These are phyloP conservation scores for Urophycis tenuis DNA, from an alignment of 2,797 vertebrate species.

Conservation along the genomic window DNA sequence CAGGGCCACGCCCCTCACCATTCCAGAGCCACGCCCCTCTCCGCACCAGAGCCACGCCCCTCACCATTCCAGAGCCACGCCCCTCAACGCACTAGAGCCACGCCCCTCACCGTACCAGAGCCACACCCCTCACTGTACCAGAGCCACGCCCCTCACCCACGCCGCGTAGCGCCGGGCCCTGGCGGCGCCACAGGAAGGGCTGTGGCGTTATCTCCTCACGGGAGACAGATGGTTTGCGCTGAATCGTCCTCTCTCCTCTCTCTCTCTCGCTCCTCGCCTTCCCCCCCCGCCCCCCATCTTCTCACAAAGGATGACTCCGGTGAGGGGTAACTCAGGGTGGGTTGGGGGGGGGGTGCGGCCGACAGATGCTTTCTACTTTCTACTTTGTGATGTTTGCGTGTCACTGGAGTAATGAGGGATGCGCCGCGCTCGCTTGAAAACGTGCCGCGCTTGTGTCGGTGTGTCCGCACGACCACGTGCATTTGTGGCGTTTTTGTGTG, in stretches of 20 bases:
- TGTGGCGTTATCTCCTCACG: slow-evolving; percentile 46
- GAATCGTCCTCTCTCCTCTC: slow-evolving; percentile 39
- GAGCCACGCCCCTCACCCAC: too few relatives aligned
- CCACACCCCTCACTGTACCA: too few relatives aligned
- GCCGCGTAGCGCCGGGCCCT: too few relatives aligned
- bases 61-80: too few relatives aligned
- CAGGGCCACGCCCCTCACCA: too few relatives aligned
- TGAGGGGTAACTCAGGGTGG: slow-evolving; percentile 39
- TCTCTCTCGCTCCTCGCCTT: slow-evolving; percentile 11
- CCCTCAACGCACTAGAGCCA: too few relatives aligned
- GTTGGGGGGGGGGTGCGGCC: slow-evolving; percentile 25
- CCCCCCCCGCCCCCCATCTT: slow-evolving; percentile 15
- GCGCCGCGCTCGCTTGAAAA: slow-evolving; percentile 54
- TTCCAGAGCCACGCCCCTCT: too few relatives aligned
- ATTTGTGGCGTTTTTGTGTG: too few relatives aligned
- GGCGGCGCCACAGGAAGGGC: slow-evolving; percentile 32
- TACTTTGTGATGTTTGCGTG: slow-evolving; percentile 66
- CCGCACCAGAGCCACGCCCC: too few relatives aligned
- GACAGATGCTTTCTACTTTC: slow-evolving; percentile 64
- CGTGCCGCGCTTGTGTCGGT: slow-evolving; percentile 7
- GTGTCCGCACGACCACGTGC: not conserved
- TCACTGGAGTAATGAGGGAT: slow-evolving; percentile 67
- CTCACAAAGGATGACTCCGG: slow-evolving; percentile 52
- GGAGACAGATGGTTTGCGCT: slow-evolving; percentile 56
- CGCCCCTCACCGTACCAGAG: too few relatives aligned